These are phyloP conservation scores for Cyanistes caeruleus DNA, from an alignment of 2,113 vertebrate species.

Conservation along the genomic window DNA sequence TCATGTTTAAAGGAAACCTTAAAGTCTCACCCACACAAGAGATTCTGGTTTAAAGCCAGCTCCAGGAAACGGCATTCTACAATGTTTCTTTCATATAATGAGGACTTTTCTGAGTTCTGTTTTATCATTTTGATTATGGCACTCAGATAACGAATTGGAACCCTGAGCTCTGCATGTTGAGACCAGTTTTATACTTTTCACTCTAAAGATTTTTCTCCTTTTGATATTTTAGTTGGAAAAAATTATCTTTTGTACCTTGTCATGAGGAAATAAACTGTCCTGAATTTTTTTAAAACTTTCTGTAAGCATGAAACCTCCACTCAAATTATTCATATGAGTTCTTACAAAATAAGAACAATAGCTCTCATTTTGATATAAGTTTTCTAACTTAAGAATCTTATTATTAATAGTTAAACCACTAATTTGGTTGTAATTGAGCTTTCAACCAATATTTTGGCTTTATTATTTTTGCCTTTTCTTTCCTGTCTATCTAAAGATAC, in stretches of 20 bases:
- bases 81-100: not conserved
- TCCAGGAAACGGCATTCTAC: not conserved
- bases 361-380: not conserved
- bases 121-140: not conserved
- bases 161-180: not conserved
- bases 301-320: not conserved
- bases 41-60: conserved; percentile 30
- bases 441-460: not conserved
- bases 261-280: not conserved
- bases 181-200: not conserved
- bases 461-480: not conserved
- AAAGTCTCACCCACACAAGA: conserved; percentile 35
- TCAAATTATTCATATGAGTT: not conserved
- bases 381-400: not conserved
- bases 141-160: not conserved
- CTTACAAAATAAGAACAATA: not conserved
- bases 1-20: conserved; percentile 19
- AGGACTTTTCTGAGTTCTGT: not conserved
- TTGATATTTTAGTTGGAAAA: not conserved
- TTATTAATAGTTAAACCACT: not conserved
- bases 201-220: not conserved
- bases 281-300: not conserved
- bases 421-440: not conserved
- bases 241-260: not conserved
- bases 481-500: not conserved